Evolutionary conservation across 2,113 vertebrate species (phyloP).

Genomic region (Spea multiplicata): DNA sequence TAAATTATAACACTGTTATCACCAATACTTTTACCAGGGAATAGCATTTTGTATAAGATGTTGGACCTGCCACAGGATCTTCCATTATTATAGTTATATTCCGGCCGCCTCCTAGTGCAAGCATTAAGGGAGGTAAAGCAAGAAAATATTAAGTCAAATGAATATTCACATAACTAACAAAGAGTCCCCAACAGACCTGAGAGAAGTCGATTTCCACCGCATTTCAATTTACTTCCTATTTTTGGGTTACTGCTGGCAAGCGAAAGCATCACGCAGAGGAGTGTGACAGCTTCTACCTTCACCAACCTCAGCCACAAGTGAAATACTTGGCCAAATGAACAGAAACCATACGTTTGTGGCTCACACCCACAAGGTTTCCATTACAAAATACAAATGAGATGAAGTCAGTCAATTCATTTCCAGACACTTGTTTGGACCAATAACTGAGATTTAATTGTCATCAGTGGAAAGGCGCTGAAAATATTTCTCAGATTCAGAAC

Average conservation of each 20-base stretch:
- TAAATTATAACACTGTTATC: constrained; percentile 44
- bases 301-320: neutral
- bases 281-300: neutral
- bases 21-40: constrained; percentile 44
- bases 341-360: too few relatives aligned
- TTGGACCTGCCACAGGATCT: constrained; percentile 96
- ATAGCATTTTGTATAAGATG: constrained; percentile 54
- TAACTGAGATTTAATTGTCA: too few relatives aligned
- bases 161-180: neutral
- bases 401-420: too few relatives aligned
- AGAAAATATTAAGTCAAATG: constrained; percentile 32
- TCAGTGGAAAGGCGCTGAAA: too few relatives aligned
- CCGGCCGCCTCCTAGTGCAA: constrained; percentile 76
- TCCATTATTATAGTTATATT: constrained; percentile 99
- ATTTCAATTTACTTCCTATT: neutral
- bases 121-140: constrained; percentile 52
- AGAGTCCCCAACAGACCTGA: neutral
- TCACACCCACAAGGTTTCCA: too few relatives aligned
- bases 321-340: too few relatives aligned
- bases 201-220: neutral
- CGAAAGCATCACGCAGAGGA: neutral
- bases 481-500: too few relatives aligned
- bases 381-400: too few relatives aligned
- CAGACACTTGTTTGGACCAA: too few relatives aligned
- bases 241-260: neutral